Percentiles rank a stretch among this genome's conserved stretches.
phyloP scores from a whole-genome alignment of 2,888 invertebrate species.

The Synanthedon tipuliformis region DNA sequence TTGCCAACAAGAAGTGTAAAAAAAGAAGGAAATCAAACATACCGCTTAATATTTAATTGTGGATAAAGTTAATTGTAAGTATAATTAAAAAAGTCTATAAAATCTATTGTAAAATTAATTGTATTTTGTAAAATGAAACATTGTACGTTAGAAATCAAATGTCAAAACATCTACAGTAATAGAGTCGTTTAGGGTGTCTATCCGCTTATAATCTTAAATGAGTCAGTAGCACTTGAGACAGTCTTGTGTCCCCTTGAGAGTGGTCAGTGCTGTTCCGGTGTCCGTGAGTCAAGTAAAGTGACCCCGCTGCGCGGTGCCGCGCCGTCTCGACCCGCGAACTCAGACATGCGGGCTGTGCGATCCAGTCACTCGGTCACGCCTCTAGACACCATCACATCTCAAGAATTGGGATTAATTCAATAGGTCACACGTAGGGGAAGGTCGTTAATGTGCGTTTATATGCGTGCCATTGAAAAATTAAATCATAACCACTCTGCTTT shows the following conservation, averaged over 20 bases:
- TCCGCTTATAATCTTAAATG: neutral
- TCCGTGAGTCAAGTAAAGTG: conserved; percentile 13
- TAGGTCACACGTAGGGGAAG: conserved; percentile 28
- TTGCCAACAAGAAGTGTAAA: too few relatives aligned
- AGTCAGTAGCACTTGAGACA: conserved; percentile 24
- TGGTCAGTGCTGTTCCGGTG: conserved; percentile 35
- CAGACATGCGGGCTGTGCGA: conserved; percentile 17
- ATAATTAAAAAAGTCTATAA: too few relatives aligned
- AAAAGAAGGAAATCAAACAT: too few relatives aligned
- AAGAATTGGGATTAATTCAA: conserved; percentile 23
- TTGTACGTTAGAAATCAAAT: too few relatives aligned
- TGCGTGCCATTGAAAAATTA: conserved; percentile 7
- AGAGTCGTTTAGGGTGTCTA: too few relatives aligned
- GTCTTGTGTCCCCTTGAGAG: conserved; percentile 23
- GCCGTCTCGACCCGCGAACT: conserved; percentile 31
- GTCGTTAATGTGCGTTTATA: conserved; percentile 25
- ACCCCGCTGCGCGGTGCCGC: conserved; percentile 22
- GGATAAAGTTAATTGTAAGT: too few relatives aligned
- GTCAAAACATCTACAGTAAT: too few relatives aligned
- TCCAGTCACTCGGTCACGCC: conserved; percentile 40
- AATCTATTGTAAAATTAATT: too few relatives aligned
- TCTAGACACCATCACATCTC: conserved; percentile 7
- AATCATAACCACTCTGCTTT: too few relatives aligned
- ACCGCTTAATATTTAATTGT: too few relatives aligned
- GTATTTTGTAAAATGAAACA: too few relatives aligned